Base-by-base conservation (phyloP, 2,797 vertebrate genomes). In the Martes flavigula region DNA sequence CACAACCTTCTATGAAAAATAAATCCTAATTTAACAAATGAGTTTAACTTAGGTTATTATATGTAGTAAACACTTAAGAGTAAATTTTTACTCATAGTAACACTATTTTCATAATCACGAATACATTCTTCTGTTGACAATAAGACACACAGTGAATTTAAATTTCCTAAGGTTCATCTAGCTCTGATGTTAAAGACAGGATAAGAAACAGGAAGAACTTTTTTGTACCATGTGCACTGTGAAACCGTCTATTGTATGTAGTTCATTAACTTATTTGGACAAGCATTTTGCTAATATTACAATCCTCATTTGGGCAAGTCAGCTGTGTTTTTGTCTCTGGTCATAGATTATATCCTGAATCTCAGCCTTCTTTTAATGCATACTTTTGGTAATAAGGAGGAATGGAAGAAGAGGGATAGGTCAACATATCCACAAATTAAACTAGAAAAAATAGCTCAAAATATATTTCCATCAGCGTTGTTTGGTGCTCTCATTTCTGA, bases 391-490 rank as follows among this genome's bases (percentile, higher is more conserved):
- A 85, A 64, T 20, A 84, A 95, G 7, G 18, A 95, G 13, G 38
- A 84, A 79, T 70, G 72, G 46, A 96, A 86, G 3, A 15, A 86
- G 20, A 56, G 40, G 30, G 38, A 77, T 60, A 32, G 73, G 5
- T 88, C 81, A 97, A 91, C 27, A 96, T 25, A 90, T 30, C 21
- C 40, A 87, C 87, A 93, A 93, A 90, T 66, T 75, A 89, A 14
- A 79, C 38, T 48, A 81, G 15, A 25, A 91, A 66, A 72, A 58
- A 70, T 0, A 75, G 25, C 38, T 96, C 38, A 86, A 85, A 85
- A 70, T 68, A 13, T 25, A 77, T 78, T 58, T 83, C 25, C 54
- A 32, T 40, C 21, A 40, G 18, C 58, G 7, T 60, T 68, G 21
- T 43, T 89, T 30, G 30, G 5, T 21, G 7, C 18, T 92, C 9